Base-by-base conservation (phyloP, 1,140 invertebrate species). In the Mamestra configurata region DNA sequence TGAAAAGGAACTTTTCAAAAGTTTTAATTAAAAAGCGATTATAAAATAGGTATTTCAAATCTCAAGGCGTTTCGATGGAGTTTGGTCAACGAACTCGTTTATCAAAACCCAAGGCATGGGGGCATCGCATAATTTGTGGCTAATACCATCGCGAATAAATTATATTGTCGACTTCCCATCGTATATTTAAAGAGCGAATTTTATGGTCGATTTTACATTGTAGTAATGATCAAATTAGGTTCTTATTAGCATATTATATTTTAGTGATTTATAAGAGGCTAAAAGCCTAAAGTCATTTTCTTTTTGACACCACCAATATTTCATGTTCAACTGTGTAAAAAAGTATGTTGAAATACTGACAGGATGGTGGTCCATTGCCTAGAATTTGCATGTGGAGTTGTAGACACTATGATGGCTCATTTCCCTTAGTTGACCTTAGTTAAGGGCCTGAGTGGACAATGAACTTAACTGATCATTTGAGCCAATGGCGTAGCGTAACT, bases 351-450 rank as follows among this genome's bases (percentile, higher is more conserved):
- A 37, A 35, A 40, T 24, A 24, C 7, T 4, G 15, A 20, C 40
- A 46, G 66, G 40, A 46, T 24, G 66, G 37, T 70, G 66, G 66
- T 70, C 66, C 22, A 18, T 35, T 24, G 24, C 31, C 11, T 13
- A 46, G 6, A n/a, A 43, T 49, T 46, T 43, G 40, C 40, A 46
- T 70, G 22, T 24, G 13, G 22, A 11, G 53, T 55, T 22, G 53
- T 7, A 10, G 7, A 40, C 43, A n/a, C 13, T 49, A 35, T 70
- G 64, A 68, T 68, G 64, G 66, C 66, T 70, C 66, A 70, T 70
- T 70, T 70, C 66, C 66, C 66, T 70, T 70, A 70, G 66, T 70
- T 70, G 66, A 70, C 66, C 66, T 46, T 46, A 70, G 66, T 70
- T 70, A 70, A 68, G 66, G 66, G 66, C 37, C 43, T 20, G 22